Conservation (phyloP, 1,140 invertebrate genomes). For the Meloidogyne chitwoodi region DNA sequence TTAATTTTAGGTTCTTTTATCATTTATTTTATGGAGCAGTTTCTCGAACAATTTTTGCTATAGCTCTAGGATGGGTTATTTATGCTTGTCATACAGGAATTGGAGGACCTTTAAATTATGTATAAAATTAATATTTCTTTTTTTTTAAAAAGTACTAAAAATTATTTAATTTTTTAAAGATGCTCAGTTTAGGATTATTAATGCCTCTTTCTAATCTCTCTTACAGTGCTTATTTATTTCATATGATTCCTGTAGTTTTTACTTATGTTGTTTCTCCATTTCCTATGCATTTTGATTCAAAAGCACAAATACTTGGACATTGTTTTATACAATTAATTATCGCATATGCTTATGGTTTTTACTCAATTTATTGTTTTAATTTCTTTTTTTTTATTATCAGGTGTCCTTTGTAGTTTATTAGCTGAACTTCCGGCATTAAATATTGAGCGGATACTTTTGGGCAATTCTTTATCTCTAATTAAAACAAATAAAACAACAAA, state of each 20-base stretch:
- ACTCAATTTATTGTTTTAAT: background rate
- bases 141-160: too few species aligned
- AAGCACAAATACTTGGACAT: constrained; percentile 47
- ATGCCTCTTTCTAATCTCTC: constrained; percentile 52
- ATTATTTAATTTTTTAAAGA: constrained; percentile 41
- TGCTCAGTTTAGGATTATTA: constrained; percentile 42
- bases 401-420: constrained; percentile 48
- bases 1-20: constrained; percentile 42
- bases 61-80: constrained; percentile 53
- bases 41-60: constrained; percentile 51
- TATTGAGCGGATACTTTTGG: constrained; percentile 50
- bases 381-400: constrained; percentile 27
- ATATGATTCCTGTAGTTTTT: constrained; percentile 59
- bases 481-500: constrained; percentile 9
- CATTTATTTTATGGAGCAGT: constrained; percentile 53
- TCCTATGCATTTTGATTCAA: constrained; percentile 48
- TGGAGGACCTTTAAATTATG: constrained; percentile 48
- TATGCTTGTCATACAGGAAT: constrained; percentile 60
- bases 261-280: constrained; percentile 56
- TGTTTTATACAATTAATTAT: constrained; percentile 53
- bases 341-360: constrained; percentile 51
- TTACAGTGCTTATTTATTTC: constrained; percentile 57
- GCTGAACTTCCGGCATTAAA: constrained; percentile 55
- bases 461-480: constrained; percentile 6
- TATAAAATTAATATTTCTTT: background rate